phyloP scores from a whole-genome alignment of 2,888 invertebrate species.

The Pristionchus fissidentatus region DNA sequence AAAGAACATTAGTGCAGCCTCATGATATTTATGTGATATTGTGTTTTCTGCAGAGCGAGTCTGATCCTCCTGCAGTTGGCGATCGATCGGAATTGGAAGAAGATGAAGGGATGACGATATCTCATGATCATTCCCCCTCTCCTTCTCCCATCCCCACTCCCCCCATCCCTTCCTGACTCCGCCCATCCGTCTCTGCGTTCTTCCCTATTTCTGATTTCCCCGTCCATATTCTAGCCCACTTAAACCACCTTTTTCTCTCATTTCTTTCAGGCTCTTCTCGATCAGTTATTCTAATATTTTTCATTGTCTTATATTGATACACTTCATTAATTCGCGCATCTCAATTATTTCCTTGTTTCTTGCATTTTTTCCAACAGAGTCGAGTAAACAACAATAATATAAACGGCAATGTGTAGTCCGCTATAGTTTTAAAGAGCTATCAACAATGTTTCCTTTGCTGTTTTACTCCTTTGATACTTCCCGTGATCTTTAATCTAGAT shows the following conservation, averaged over 20 bases:
- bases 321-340: neutral
- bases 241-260: neutral
- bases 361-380: neutral
- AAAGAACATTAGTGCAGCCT: neutral
- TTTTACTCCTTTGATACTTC: neutral
- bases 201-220: neutral
- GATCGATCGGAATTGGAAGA: constrained; percentile 24
- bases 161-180: neutral
- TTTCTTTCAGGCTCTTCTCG: neutral
- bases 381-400: neutral
- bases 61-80: neutral
- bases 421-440: neutral
- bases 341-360: neutral
- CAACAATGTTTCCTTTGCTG: neutral
- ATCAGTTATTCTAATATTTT: neutral
- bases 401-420: neutral
- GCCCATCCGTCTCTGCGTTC: neutral
- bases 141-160: neutral
- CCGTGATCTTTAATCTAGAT: neutral
- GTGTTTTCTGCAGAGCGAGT: neutral
- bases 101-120: neutral
- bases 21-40: neutral
- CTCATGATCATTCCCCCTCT: constrained; percentile 5
- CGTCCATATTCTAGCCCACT: neutral
- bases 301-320: constrained; percentile 28